phyloP scores from a whole-genome alignment of 2,113 vertebrate genomes.

The Argyrosomus japonicus region DNA sequence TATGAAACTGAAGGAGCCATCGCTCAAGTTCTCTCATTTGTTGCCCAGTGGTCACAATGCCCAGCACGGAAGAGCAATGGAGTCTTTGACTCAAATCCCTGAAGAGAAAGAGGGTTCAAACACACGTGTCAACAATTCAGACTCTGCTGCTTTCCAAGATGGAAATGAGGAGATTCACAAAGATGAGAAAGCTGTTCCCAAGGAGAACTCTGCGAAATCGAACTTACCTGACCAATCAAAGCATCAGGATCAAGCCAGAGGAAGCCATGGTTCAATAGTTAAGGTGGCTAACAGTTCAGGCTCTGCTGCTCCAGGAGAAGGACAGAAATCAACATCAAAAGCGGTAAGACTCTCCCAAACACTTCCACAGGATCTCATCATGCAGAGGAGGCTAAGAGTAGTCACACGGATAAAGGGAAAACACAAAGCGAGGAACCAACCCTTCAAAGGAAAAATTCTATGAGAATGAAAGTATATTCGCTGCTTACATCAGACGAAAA shows the following conservation, averaged over 20 bases:
- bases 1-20: conserved; percentile 78
- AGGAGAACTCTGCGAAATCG: conserved; percentile 8
- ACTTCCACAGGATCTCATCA: conserved; percentile 28
- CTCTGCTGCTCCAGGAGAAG: conserved; percentile 22
- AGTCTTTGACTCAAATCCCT: conserved; percentile 88
- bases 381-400: conserved; percentile 77
- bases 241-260: background rate
- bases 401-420: conserved; percentile 65
- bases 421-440: conserved; percentile 59
- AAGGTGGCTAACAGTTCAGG: background rate
- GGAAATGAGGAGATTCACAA: background rate
- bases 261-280: background rate
- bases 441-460: conserved; percentile 57
- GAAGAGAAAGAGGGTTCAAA: conserved; percentile 90
- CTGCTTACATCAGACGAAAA: conserved; percentile 50
- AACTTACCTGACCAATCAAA: background rate
- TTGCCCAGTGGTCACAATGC: conserved; percentile 83
- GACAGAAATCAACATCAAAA: conserved; percentile 14
- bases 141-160: background rate
- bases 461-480: conserved; percentile 51
- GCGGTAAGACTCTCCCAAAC: conserved; percentile 32
- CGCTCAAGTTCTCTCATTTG: conserved; percentile 68
- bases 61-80: conserved; percentile 86
- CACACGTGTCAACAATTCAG: conserved; percentile 81
- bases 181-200: background rate